These are phyloP conservation scores for Tolmerus cingulatus DNA, from an alignment of 2,888 invertebrate genomes.

Conservation along the genomic window DNA sequence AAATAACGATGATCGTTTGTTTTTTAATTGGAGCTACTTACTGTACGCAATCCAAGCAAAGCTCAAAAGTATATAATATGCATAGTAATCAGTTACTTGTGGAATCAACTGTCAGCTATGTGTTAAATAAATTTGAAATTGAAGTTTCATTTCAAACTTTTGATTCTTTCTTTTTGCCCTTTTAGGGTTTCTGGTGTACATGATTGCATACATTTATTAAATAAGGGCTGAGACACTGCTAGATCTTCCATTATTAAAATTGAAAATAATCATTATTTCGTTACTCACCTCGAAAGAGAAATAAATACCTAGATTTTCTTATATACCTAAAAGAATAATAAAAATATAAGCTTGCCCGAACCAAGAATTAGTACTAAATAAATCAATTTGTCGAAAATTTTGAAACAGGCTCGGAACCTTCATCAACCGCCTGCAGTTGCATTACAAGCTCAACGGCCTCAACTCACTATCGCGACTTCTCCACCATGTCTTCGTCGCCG, in stretches of 20 bases:
- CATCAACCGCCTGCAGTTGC: conserved; percentile 9
- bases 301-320: too few relatives aligned
- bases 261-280: too few relatives aligned
- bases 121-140: not conserved
- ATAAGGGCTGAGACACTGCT: too few relatives aligned
- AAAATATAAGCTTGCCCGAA: not conserved
- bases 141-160: not conserved
- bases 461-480: conserved; percentile 13
- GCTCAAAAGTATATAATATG: not conserved
- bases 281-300: too few relatives aligned
- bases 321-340: not conserved
- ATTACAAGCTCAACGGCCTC: not conserved
- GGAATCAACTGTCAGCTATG: not conserved
- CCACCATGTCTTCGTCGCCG: not conserved
- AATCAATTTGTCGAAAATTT: not conserved
- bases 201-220: too few relatives aligned
- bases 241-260: too few relatives aligned
- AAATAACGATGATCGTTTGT: not conserved
- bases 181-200: too few relatives aligned
- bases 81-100: not conserved
- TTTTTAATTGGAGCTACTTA: not conserved
- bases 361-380: not conserved
- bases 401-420: not conserved
- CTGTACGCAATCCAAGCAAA: not conserved
- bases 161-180: too few relatives aligned